phyloP scores from a whole-genome alignment of 37 sponge, comb jelly and placozoan species.

The Chondrosia reniformis region DNA sequence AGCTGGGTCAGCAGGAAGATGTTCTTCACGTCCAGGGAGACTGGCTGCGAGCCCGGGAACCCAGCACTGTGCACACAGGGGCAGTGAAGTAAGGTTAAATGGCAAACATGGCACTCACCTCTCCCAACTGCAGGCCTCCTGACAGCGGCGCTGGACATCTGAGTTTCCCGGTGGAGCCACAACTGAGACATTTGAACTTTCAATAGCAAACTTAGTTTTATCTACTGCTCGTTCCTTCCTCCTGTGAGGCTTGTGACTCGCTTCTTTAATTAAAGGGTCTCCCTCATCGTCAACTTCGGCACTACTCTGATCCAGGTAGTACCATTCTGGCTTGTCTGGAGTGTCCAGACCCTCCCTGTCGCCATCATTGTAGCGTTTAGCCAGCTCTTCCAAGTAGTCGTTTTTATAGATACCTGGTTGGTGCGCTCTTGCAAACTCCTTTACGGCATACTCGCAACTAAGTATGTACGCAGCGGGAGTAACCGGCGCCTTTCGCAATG shows the following conservation, averaged over 20 bases:
- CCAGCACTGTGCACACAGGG: constrained; percentile 49
- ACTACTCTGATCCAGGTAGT: constrained; percentile 15
- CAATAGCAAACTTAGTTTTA: constrained; percentile 38
- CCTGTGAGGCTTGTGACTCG: neutral
- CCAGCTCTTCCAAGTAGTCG: constrained; percentile 46
- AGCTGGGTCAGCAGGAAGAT: constrained; percentile 47
- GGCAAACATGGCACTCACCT: constrained; percentile 60
- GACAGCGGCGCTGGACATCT: constrained; percentile 63
- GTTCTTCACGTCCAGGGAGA: constrained; percentile 87
- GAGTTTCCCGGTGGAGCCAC: constrained; percentile 43
- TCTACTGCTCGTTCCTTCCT: constrained; percentile 17
- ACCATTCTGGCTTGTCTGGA: constrained; percentile 63
- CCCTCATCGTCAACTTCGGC: constrained; percentile 13
- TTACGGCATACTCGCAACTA: constrained; percentile 73
- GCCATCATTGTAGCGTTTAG: constrained; percentile 27
- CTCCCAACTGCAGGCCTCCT: constrained; percentile 61
- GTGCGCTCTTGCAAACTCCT: constrained; percentile 34
- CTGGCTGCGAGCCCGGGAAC: constrained; percentile 95
- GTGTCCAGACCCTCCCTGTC: constrained; percentile 26
- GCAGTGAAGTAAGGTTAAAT: too few species aligned
- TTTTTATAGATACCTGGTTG: constrained; percentile 55
- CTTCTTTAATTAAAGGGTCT: neutral
- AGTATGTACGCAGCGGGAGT: neutral
- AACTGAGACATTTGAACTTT: constrained; percentile 22
- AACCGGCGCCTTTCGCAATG: too few species aligned